Conservation (phyloP, 2,797 vertebrate genomes). For the Chelon labrosus region DNA sequence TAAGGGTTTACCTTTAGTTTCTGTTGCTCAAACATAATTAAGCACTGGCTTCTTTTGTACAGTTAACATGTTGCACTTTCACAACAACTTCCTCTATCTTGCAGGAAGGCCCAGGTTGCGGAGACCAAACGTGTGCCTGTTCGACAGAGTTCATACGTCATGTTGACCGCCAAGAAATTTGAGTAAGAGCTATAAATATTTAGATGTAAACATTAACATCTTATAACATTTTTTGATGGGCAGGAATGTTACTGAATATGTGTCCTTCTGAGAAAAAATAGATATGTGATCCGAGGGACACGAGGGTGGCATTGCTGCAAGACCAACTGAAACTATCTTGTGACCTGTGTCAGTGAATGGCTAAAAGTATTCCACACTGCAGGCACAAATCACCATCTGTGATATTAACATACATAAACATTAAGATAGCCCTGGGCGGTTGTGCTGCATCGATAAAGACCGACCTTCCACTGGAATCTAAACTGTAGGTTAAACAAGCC, state of each 20-base stretch:
- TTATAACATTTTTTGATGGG: neutral
- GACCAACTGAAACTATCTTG: slow-evolving; percentile 23
- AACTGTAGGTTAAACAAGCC: slow-evolving; percentile 28
- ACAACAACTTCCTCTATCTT: slow-evolving; percentile 6
- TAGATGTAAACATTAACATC: neutral
- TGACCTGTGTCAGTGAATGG: slow-evolving; percentile 32
- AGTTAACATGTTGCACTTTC: slow-evolving; percentile 1
- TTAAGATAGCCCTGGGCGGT: slow-evolving; percentile 39
- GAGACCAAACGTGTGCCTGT: slow-evolving; percentile 1
- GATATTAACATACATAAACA: slow-evolving; percentile 58
- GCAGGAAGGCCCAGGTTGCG: slow-evolving; percentile 18
- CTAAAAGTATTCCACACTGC: slow-evolving; percentile 28
- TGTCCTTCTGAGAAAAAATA: too few species aligned
- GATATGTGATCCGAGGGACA: neutral
- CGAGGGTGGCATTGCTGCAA: neutral
- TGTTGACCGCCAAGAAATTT: slow-evolving; percentile 62
- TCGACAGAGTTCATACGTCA: slow-evolving; percentile 51
- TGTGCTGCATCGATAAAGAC: slow-evolving; percentile 30
- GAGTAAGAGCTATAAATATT: slow-evolving; percentile 70
- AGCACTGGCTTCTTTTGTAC: neutral
- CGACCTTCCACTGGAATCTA: slow-evolving; percentile 9
- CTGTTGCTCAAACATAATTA: neutral
- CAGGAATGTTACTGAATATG: neutral
- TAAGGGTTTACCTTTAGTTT: neutral
- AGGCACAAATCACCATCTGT: slow-evolving; percentile 53